Conservation (phyloP, 2,888 invertebrate species). For the Dynastes tityus region DNA sequence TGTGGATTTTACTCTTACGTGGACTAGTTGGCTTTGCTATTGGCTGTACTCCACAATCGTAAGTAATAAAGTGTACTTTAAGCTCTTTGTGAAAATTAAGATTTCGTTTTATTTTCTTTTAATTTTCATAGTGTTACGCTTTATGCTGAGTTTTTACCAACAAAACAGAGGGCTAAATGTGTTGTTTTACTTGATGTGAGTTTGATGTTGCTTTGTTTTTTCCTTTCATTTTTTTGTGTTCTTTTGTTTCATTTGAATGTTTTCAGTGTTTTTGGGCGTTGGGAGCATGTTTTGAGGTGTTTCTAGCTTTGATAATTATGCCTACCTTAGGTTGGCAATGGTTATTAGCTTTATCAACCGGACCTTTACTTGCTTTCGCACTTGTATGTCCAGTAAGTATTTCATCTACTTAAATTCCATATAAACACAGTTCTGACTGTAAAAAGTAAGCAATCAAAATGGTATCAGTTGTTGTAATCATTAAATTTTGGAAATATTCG, state of each 20-base stretch:
- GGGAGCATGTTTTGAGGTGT: slow-evolving; percentile 94
- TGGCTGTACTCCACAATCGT: slow-evolving; percentile 98
- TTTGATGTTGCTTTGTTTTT: slow-evolving; percentile 59
- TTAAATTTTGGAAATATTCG: no score
- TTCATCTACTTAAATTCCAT: neutral
- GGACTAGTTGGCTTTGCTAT: slow-evolving; percentile 96
- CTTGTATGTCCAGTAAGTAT: slow-evolving; percentile 83
- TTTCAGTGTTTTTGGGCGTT: slow-evolving; percentile 94
- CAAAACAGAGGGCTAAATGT: slow-evolving; percentile 94
- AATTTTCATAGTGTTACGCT: slow-evolving; percentile 85
- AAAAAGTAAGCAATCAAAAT: no score
- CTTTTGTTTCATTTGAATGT: slow-evolving; percentile 52
- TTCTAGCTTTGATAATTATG: slow-evolving; percentile 92
- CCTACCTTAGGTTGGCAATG: slow-evolving; percentile 93
- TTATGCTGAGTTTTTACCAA: slow-evolving; percentile 96
- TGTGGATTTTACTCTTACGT: slow-evolving; percentile 92
- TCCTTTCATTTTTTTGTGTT: slow-evolving; percentile 27
- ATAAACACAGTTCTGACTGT: no score
- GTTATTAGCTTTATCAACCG: slow-evolving; percentile 91
- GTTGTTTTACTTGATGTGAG: slow-evolving; percentile 95
- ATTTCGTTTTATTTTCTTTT: slow-evolving; percentile 54
- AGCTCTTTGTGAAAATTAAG: slow-evolving; percentile 28
- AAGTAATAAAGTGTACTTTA: slow-evolving; percentile 70
- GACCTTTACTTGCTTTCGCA: slow-evolving; percentile 89
- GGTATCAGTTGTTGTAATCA: no score